Conservation (phyloP, 2,113 vertebrate genomes). For the Cyanoderma ruficeps region DNA sequence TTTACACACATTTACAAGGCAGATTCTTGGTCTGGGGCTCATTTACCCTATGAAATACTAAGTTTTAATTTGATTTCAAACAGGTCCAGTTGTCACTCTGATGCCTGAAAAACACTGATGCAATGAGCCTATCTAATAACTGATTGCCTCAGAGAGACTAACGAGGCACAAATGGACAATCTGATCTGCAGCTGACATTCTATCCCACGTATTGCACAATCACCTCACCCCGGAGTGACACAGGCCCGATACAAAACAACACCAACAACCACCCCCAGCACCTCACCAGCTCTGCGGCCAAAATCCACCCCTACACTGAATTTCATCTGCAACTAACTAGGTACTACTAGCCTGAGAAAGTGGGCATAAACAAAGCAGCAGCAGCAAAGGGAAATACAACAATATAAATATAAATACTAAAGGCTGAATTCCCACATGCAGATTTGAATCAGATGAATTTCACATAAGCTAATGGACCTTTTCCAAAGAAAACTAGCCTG, state of each 20-base stretch:
- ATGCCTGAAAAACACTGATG: neutral
- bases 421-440: neutral
- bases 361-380: neutral
- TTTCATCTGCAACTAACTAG: neutral
- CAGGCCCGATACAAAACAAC: neutral
- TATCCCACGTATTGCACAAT: conserved; percentile 18
- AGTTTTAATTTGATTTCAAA: neutral
- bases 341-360: neutral
- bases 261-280: neutral
- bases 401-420: neutral
- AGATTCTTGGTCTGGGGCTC: neutral
- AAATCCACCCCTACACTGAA: neutral
- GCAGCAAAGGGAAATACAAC: neutral
- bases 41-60: neutral
- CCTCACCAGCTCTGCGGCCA: neutral
- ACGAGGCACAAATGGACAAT: neutral
- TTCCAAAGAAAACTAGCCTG: neutral
- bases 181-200: neutral
- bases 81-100: neutral
- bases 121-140: neutral
- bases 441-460: neutral
- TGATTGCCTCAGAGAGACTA: neutral
- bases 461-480: neutral
- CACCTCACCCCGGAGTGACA: neutral
- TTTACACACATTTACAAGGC: neutral